Evolutionary conservation across 2,113 vertebrate genomes (phyloP).

Genomic region (Blennius ocellaris): DNA sequence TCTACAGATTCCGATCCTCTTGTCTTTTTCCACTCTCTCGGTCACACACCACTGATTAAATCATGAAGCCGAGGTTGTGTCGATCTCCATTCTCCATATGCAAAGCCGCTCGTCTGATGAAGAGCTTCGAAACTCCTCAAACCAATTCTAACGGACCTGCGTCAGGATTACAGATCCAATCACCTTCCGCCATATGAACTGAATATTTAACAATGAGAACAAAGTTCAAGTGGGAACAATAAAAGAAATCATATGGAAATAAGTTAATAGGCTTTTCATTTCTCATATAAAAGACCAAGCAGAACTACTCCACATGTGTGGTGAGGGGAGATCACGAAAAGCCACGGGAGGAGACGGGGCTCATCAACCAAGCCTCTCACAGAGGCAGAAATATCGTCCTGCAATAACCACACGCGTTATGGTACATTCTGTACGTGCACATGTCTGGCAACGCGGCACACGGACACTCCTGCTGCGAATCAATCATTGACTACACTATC

Average conservation of each 20-base stretch:
- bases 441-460: conserved; percentile 54
- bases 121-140: conserved; percentile 7
- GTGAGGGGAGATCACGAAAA: conserved; percentile 58
- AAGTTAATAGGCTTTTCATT: conserved; percentile 4
- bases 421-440: conserved; percentile 67
- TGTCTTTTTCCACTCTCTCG: conserved; percentile 71
- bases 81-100: conserved; percentile 33
- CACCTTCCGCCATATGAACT: neutral
- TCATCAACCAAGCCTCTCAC: conserved; percentile 64
- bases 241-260: conserved; percentile 1
- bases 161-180: neutral
- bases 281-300: conserved; percentile 20
- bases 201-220: neutral
- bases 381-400: conserved; percentile 71
- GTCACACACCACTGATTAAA: conserved; percentile 61
- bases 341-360: conserved; percentile 61
- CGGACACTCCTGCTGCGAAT: conserved; percentile 44
- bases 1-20: conserved; percentile 68
- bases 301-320: conserved; percentile 47
- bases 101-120: conserved; percentile 1
- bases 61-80: conserved; percentile 52
- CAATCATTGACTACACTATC: conserved; percentile 53
- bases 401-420: conserved; percentile 66
- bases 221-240: neutral
- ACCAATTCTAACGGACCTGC: neutral